These are phyloP conservation scores for Noturus placidus DNA, from an alignment of 2,113 vertebrate genomes.

Conservation along the genomic window DNA sequence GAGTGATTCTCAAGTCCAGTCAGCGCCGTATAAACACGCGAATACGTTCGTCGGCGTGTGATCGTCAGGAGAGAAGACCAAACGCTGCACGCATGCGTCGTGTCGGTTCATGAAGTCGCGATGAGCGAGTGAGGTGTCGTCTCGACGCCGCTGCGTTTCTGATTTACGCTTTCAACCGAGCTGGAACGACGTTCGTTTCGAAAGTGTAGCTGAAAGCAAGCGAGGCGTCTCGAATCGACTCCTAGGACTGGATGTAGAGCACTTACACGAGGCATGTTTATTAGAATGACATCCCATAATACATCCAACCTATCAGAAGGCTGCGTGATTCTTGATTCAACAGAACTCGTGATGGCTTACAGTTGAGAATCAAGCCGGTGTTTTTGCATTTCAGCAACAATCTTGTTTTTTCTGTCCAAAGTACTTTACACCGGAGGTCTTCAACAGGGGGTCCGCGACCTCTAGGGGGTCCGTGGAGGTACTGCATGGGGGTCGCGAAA, in stretches of 20 bases:
- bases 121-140: constrained; percentile 23
- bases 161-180: constrained; percentile 7
- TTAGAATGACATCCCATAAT: background rate
- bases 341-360: background rate
- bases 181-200: background rate
- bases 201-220: background rate
- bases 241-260: background rate
- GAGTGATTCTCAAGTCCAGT: background rate
- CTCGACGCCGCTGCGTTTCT: constrained; percentile 10
- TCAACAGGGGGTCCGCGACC: too few species aligned
- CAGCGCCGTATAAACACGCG: background rate
- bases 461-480: too few species aligned
- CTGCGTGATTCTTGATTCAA: background rate
- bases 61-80: background rate
- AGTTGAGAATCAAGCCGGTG: background rate
- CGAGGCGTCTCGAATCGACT: background rate
- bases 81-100: constrained; percentile 34
- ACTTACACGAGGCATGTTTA: background rate
- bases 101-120: constrained; percentile 42
- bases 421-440: too few species aligned
- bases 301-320: background rate
- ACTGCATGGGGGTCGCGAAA: too few species aligned
- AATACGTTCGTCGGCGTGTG: background rate
- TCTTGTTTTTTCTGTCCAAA: background rate
- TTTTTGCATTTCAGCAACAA: background rate